Evolutionary conservation across 2,888 invertebrate genomes (phyloP).

Genomic region (Drosophila pseudotalamancana): DNA sequence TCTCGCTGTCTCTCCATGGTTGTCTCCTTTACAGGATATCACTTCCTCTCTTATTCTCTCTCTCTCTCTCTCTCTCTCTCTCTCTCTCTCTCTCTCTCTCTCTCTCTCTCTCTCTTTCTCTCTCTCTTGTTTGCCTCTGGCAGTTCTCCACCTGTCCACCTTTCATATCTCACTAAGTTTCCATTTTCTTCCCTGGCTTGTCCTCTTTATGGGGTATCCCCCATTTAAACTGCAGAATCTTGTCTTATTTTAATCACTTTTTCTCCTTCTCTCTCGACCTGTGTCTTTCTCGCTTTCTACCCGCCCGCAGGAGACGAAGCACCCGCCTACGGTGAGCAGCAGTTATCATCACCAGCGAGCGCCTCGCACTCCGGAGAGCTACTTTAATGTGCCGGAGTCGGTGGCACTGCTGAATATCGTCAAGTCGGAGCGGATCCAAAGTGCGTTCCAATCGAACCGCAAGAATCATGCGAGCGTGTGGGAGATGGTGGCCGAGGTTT

Average conservation of each 20-base stretch:
- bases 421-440: conserved; percentile 84
- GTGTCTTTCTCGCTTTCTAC: neutral
- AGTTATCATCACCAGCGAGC: conserved; percentile 83
- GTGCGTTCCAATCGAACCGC: conserved; percentile 84
- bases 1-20: too few species aligned
- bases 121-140: too few species aligned
- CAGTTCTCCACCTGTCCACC: neutral
- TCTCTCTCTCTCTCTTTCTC: neutral
- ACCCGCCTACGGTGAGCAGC: conserved; percentile 69
- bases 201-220: neutral
- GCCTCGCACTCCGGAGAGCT: conserved; percentile 83
- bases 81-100: neutral
- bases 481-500: conserved; percentile 84
- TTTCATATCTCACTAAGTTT: too few species aligned
- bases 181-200: neutral
- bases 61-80: neutral
- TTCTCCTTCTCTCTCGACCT: neutral
- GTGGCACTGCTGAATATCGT: conserved; percentile 84
- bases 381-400: conserved; percentile 84
- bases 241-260: too few species aligned
- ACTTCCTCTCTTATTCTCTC: neutral
- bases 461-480: conserved; percentile 84
- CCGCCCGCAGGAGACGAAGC: conserved; percentile 75
- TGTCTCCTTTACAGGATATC: too few species aligned
- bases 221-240: too few species aligned